phyloP scores from a whole-genome alignment of 2,113 vertebrate species.

The Orycteropus afer region DNA sequence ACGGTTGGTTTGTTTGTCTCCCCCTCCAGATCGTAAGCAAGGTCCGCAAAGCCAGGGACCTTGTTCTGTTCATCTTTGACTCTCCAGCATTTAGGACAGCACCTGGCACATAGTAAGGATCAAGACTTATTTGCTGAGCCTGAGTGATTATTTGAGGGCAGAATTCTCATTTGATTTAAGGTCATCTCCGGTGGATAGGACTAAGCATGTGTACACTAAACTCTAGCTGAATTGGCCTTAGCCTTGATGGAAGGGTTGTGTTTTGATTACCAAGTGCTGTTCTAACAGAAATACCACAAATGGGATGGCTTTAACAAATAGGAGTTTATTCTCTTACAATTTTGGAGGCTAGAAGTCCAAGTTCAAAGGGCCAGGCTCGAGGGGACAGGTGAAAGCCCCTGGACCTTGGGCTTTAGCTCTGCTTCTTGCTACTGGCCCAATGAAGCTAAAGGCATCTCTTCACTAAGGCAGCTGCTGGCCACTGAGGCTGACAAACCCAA shows the following conservation, averaged over 20 bases:
- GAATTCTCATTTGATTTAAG: neutral
- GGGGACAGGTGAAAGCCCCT: too few species aligned
- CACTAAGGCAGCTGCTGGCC: too few species aligned
- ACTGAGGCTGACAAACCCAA: too few species aligned
- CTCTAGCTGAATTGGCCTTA: neutral
- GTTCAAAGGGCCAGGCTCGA: too few species aligned
- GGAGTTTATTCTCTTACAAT: too few species aligned
- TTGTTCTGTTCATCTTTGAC: neutral
- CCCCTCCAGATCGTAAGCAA: neutral
- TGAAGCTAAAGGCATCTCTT: too few species aligned
- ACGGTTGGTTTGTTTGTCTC: neutral
- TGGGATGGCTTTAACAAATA: too few species aligned
- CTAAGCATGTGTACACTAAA: neutral
- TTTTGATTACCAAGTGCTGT: too few species aligned
- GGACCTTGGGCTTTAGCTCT: too few species aligned
- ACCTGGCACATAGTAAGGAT: neutral
- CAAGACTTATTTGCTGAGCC: neutral
- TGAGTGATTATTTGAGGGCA: neutral
- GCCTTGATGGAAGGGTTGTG: neutral
- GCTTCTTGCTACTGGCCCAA: too few species aligned
- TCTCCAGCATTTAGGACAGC: neutral
- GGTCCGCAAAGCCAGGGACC: neutral
- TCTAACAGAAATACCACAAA: too few species aligned
- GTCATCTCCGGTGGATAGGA: neutral
- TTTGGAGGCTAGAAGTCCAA: too few species aligned